Base-by-base conservation (phyloP, 2,797 vertebrate species). In the Phyllotis vaccarum region DNA sequence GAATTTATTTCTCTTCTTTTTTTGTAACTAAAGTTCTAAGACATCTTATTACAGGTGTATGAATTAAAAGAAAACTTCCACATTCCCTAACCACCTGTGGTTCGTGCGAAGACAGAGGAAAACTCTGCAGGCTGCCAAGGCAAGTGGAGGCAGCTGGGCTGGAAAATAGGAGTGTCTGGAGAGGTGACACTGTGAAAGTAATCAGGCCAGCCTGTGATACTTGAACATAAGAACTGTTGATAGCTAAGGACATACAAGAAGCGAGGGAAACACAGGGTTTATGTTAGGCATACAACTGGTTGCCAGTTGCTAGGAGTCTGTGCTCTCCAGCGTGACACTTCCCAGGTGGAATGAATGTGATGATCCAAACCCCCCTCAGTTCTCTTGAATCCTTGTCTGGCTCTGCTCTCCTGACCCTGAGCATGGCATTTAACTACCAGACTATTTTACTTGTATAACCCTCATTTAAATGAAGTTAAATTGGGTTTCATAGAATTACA, bases 11-110 rank as follows among this genome's bases (percentile, higher is more conserved):
- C 89, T 91, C 64, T 90, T 8, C 9, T 37, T 17, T 29, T 29
- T 66, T 22, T 31, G 58, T 91, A 74, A 74, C 70, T 86, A 37
- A 89, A 89, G 43, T 89, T 89, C 94, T 66, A 83, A 82, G 86
- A 93, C 49, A 86, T 94, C 60, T 87, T 89, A 94, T 66, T 91
- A 83, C 78, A 97, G 93, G 78, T 94, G 46, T 95, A 89, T 79
- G n/a, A 88, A 21, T 95, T 79, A 29, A 86, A 86, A 91, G 64
- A n/a, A 31, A 0, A 11, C 79, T 74, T 92, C 88, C 31, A 66
- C 27, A 66, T 34, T 92, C 81, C 91, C 52, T 88, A 68, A 90
- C 87, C 37, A 83, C 46, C 78, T 87, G 86, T 62, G 90, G 68
- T 58, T 86, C 90, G 52, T 94, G 86, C 70, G 85, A 95, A 95